Evolutionary conservation across 2,888 invertebrate genomes (phyloP).

Genomic region (Prionchulus punctatus): DNA sequence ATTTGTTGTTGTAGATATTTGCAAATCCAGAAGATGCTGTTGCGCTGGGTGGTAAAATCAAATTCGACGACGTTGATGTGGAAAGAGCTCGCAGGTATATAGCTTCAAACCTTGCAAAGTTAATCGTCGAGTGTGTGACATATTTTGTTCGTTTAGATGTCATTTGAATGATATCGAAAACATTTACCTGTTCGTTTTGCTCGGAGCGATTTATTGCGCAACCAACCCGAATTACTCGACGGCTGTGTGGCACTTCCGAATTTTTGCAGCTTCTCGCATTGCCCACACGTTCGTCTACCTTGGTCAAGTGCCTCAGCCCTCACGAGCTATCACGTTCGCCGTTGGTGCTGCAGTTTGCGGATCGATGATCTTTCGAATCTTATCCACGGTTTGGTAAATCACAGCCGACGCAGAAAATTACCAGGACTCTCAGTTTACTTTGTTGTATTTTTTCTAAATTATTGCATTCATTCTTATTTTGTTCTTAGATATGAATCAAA

Average conservation of each 20-base stretch:
- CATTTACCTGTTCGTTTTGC: conserved; percentile 48
- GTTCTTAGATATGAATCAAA: too few relatives aligned
- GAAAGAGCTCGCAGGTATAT: conserved; percentile 39
- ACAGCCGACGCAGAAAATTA: too few relatives aligned
- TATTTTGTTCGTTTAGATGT: conserved; percentile 40
- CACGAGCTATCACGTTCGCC: conserved; percentile 39
- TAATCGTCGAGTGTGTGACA: too few relatives aligned
- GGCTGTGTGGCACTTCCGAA: conserved; percentile 44
- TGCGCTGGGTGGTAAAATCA: conserved; percentile 25
- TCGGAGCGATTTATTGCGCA: conserved; percentile 46
- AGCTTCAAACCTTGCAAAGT: too few relatives aligned
- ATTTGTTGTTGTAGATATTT: conserved; percentile 38
- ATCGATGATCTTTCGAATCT: conserved; percentile 38
- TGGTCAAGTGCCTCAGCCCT: conserved; percentile 46
- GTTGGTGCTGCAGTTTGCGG: conserved; percentile 37
- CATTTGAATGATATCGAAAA: conserved; percentile 57
- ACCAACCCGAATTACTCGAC: conserved; percentile 42
- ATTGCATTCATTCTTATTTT: too few relatives aligned
- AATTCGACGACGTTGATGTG: conserved; percentile 39
- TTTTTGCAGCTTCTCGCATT: conserved; percentile 44
- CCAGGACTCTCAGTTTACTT: too few relatives aligned
- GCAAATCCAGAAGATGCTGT: conserved; percentile 42
- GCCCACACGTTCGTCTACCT: conserved; percentile 51
- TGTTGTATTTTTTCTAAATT: too few relatives aligned
- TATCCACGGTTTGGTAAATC: conserved; percentile 13